These are phyloP conservation scores for Sylvilagus bachmani DNA, from an alignment of 2,113 vertebrate species.

Conservation along the genomic window DNA sequence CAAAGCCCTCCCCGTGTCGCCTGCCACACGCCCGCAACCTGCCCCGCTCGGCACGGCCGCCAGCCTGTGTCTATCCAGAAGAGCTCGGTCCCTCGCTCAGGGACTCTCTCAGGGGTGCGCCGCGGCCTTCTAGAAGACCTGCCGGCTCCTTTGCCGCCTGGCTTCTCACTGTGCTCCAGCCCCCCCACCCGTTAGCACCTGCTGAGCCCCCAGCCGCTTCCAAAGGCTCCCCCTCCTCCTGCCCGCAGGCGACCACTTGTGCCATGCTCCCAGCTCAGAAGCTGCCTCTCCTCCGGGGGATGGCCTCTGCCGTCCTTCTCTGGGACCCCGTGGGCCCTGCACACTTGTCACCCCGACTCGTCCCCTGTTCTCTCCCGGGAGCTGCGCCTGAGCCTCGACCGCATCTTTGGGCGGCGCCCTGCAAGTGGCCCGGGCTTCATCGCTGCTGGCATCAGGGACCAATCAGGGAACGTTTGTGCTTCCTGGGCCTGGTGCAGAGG, in stretches of 20 bases:
- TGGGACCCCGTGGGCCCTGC: rapidly evolving
- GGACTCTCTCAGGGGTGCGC: neutral
- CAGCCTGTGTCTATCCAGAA: no score
- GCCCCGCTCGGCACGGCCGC: no score
- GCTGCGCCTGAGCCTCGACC: neutral
- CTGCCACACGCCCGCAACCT: no score
- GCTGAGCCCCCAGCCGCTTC: neutral
- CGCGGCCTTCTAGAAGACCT: neutral
- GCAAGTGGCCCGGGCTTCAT: neutral
- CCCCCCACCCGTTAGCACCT: no score
- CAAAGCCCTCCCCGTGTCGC: rapidly evolving
- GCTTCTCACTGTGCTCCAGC: rapidly evolving
- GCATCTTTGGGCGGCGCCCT: neutral
- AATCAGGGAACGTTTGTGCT: neutral
- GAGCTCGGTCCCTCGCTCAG: neutral
- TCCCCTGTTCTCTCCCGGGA: neutral
- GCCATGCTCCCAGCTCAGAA: neutral
- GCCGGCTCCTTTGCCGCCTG: neutral
- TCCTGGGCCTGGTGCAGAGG: neutral
- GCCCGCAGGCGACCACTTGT: rapidly evolving
- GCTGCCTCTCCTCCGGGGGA: neutral
- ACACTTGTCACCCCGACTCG: neutral
- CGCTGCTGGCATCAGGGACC: rapidly evolving
- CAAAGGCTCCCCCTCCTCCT: rapidly evolving
- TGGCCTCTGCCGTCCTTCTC: neutral